Evolutionary conservation across 2,797 vertebrate species (phyloP), one percentile per base, ranked within the genome.

Genomic region (Lagocephalus sceleratus): DNA sequence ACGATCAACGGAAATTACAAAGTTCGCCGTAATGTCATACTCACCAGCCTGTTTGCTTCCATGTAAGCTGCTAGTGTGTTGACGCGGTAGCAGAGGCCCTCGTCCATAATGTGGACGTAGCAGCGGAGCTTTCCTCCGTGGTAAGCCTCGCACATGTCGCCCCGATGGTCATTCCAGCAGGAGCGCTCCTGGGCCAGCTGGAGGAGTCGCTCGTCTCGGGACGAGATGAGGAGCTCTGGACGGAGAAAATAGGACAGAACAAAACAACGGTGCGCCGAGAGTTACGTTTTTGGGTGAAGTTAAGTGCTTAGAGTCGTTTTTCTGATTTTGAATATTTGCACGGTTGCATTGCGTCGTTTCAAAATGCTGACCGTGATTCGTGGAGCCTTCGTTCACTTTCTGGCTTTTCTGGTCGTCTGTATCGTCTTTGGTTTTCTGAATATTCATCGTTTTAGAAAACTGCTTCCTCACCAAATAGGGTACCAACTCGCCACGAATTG

Each of bases 381-480:
- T 71, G 57, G 88, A 88, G 41, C 72, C 81, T 3, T 95, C 93
- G 15, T 85, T 93, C 78, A 80, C 92, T 81, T 90, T 94, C 83
- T 90, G 88, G 75, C 90, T 19, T 20, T 44, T 91, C 20, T 89
- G 85, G 54, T 87, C 83, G 5, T 86, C 85, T 0, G 55, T 8
- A 15, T 89, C 85, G 0, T 86, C 87, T 76, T 84, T 85, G 20
- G 32, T 48, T 85, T 89, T 96, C 68, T 87, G 87, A 78, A 90
- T 86, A 16, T 75, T 89, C 17, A 60, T 20, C n/a, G 85, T 76
- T 77, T 91, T 93, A 47, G 92, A 93, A 84, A 98, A 98, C 79
- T 99, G 97, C 71, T 97, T 99, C 51, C 93, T 90, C 60, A 99
- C 94, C 75, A 99, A 88, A 82, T 93, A 96, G 0, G 97, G 97